Percentiles rank a stretch among this genome's conserved stretches.
These are phyloP conservation scores for Phymastichus coffea DNA, from an alignment of 1,140 invertebrate species.

Conservation along the genomic window DNA sequence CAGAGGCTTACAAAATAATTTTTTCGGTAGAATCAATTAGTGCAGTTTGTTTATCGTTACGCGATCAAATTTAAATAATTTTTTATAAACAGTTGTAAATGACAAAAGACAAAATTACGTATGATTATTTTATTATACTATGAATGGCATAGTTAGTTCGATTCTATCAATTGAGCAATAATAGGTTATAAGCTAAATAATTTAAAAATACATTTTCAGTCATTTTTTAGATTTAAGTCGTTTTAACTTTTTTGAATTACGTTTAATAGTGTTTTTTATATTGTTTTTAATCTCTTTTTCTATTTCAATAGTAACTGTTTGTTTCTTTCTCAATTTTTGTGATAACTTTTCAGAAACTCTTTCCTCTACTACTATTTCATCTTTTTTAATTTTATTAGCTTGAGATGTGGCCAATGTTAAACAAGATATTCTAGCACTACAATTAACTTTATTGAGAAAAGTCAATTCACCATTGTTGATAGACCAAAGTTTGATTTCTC, in stretches of 20 bases:
- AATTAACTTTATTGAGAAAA: conserved; percentile 41
- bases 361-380: conserved; percentile 24
- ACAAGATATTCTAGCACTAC: conserved; percentile 51
- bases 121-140: too few species aligned
- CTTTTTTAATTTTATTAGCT: conserved; percentile 20
- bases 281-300: conserved; percentile 20
- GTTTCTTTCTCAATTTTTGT: conserved; percentile 29
- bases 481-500: conserved; percentile 77
- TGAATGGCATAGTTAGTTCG: too few species aligned
- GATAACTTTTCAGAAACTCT: conserved; percentile 9
- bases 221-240: too few species aligned
- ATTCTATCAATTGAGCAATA: too few species aligned
- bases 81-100: too few species aligned
- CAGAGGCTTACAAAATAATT: too few species aligned
- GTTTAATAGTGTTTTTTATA: not conserved
- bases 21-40: too few species aligned
- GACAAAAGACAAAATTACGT: too few species aligned
- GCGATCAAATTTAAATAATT: too few species aligned
- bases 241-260: conserved; percentile 5
- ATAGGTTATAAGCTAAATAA: too few species aligned
- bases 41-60: too few species aligned
- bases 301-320: conserved; percentile 40
- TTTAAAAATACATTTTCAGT: too few species aligned
- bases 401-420: conserved; percentile 37
- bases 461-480: conserved; percentile 53